Evolutionary conservation across 2,797 vertebrate species (phyloP).

Genomic region (Antrozous pallidus): DNA sequence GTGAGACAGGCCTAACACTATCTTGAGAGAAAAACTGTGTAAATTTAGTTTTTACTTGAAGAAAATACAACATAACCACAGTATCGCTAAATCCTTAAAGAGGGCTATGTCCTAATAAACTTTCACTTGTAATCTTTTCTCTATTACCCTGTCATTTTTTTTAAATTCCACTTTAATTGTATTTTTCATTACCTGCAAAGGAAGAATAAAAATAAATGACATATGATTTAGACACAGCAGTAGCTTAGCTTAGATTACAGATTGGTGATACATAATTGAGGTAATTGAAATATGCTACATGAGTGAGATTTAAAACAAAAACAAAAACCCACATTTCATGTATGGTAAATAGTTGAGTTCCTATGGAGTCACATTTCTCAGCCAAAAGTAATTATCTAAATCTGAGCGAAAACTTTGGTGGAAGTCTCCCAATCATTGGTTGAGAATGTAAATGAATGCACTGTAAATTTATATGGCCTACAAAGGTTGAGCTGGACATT

Average conservation of each 20-base stretch:
- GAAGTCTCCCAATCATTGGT: conserved; percentile 45
- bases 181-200: conserved; percentile 36
- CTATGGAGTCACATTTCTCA: conserved; percentile 40
- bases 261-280: neutral
- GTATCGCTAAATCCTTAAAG: neutral
- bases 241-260: neutral
- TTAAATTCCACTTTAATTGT: conserved; percentile 50
- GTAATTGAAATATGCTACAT: neutral
- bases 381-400: conserved; percentile 58
- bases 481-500: neutral
- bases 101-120: neutral
- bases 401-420: conserved; percentile 46
- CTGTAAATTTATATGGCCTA: conserved; percentile 42
- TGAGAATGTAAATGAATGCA: conserved; percentile 35
- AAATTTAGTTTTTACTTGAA: conserved; percentile 19
- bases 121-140: neutral
- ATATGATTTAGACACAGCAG: neutral
- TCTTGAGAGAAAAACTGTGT: neutral
- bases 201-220: conserved; percentile 37
- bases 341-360: neutral
- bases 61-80: neutral
- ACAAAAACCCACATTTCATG: neutral
- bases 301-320: neutral
- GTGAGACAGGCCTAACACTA: neutral
- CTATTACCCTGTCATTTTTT: conserved; percentile 27